A percentile compares a stretch with the other conserved stretches of the same genome.
Evolutionary conservation across 2,888 invertebrate genomes (phyloP).

Genomic region (Drosophila buzzatii): DNA sequence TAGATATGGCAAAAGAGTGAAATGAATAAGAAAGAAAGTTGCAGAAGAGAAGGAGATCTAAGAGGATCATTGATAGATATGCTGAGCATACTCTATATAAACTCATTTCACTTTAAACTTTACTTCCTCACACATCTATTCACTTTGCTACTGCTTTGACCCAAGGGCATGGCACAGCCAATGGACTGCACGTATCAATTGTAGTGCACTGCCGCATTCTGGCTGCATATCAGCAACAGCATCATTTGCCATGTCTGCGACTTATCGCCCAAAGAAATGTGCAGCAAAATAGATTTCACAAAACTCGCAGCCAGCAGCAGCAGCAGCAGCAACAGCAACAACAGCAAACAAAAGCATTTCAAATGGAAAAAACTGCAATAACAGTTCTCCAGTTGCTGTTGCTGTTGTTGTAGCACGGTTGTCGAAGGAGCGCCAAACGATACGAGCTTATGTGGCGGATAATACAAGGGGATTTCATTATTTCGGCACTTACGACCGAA

Average conservation of each 20-base stretch:
- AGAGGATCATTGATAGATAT: neutral
- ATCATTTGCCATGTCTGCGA: constrained; percentile 81
- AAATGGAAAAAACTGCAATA: constrained; percentile 30
- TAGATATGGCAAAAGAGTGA: neutral
- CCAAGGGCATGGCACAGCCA: constrained; percentile 15
- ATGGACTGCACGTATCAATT: constrained; percentile 53
- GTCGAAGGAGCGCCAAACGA: constrained; percentile 33
- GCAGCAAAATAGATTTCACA: constrained; percentile 71
- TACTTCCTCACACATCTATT: neutral
- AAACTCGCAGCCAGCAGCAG: constrained; percentile 3
- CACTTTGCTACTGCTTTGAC: neutral
- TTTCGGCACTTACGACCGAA: constrained; percentile 79
- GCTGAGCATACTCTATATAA: neutral
- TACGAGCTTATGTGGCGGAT: constrained; percentile 76
- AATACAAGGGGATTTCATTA: constrained; percentile 80
- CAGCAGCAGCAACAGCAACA: constrained; percentile 9
- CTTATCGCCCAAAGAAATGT: constrained; percentile 81
- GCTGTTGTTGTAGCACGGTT: constrained; percentile 11
- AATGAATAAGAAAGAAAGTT: neutral
- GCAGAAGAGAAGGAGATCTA: too few species aligned
- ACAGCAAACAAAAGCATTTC: constrained; percentile 25
- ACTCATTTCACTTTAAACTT: too few species aligned
- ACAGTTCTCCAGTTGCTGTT: neutral
- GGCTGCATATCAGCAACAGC: constrained; percentile 59
- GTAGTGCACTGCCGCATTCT: constrained; percentile 51